phyloP scores from a whole-genome alignment of 2,797 vertebrate species.

The Acanthopagrus latus region DNA sequence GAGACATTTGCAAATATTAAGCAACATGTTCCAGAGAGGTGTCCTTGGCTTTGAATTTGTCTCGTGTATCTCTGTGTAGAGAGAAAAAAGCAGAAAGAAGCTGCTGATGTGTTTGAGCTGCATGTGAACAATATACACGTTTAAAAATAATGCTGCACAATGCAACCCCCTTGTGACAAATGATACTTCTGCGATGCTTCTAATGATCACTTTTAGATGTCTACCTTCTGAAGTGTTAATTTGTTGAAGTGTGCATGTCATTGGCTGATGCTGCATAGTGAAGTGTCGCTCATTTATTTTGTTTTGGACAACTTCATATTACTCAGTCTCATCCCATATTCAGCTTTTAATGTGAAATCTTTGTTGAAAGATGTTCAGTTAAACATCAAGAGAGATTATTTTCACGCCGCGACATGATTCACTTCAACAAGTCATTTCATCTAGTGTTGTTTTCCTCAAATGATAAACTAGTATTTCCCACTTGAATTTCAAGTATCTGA shows the following conservation, averaged over 20 bases:
- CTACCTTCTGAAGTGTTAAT: no score
- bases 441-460: constrained; percentile 13
- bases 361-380: constrained; percentile 3
- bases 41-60: constrained; percentile 54
- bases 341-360: not conserved
- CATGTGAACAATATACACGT: no score
- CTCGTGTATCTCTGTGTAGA: not conserved
- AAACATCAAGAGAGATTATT: constrained; percentile 17
- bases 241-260: not conserved
- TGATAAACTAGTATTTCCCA: constrained; percentile 14
- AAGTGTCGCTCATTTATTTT: constrained; percentile 10
- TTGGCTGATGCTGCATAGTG: not conserved
- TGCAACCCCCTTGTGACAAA: not conserved
- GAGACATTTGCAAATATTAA: constrained; percentile 22
- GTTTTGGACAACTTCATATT: constrained; percentile 8
- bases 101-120: not conserved
- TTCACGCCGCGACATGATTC: not conserved
- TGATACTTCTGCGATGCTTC: not conserved
- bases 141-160: not conserved
- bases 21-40: constrained; percentile 14
- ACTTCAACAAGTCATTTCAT: constrained; percentile 26
- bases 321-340: constrained; percentile 15
- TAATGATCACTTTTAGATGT: not conserved
- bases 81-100: not conserved
- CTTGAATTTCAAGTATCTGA: constrained; percentile 26